Conservation (phyloP, 2,797 vertebrate genomes). For the Meda fulgida region DNA sequence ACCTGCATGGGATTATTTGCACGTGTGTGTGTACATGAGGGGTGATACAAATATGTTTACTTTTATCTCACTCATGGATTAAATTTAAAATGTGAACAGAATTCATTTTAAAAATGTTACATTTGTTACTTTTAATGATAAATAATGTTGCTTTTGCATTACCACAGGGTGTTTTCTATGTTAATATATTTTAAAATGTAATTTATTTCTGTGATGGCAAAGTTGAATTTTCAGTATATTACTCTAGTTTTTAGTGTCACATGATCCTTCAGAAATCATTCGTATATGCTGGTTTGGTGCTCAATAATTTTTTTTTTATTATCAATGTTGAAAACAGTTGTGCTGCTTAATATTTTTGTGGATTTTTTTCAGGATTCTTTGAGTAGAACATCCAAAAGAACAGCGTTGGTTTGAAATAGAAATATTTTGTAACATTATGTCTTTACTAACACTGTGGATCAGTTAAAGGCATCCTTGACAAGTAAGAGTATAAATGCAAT, state of each 20-base stretch:
- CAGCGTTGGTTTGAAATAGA: background rate
- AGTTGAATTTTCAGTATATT: background rate
- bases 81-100: background rate
- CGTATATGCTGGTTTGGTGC: background rate
- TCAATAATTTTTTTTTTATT: background rate
- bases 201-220: background rate
- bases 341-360: background rate
- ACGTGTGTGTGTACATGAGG: background rate
- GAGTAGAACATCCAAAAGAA: background rate
- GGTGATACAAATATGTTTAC: no score
- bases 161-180: background rate
- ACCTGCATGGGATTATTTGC: background rate
- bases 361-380: background rate
- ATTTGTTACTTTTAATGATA: background rate
- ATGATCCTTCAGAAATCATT: background rate
- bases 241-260: no score
- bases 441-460: background rate
- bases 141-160: background rate
- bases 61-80: background rate
- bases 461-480: background rate
- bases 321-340: background rate
- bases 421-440: background rate
- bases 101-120: background rate
- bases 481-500: background rate
- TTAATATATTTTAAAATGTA: no score